phyloP scores from a whole-genome alignment of 2,888 invertebrate species.

The Petrolisthes manimaculis region DNA sequence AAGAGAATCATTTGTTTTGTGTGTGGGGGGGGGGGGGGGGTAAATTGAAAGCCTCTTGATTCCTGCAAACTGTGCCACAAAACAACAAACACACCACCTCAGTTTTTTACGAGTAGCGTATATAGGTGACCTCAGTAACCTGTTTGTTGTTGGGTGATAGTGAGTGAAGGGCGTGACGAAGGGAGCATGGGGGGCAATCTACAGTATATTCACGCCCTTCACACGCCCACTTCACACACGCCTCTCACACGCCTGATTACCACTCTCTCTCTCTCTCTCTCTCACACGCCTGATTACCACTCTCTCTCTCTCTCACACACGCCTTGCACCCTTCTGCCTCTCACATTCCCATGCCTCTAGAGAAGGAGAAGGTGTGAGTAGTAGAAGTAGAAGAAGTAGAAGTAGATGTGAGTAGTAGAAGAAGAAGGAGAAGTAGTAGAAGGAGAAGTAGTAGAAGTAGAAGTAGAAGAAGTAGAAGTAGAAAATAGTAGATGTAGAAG shows the following conservation, averaged over 20 bases:
- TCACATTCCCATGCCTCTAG: background rate
- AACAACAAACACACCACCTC: background rate
- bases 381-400: background rate
- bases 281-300: background rate
- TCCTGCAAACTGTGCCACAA: background rate
- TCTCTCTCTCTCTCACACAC: constrained; percentile 23
- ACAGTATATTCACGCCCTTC: too few species aligned
- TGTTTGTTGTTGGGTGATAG: too few species aligned
- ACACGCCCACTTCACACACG: too few species aligned
- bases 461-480: background rate
- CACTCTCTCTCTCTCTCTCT: constrained; percentile 14
- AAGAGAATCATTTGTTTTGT: too few species aligned
- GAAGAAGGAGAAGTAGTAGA: background rate
- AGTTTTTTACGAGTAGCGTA: too few species aligned
- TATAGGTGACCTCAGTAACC: too few species aligned
- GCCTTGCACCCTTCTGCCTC: background rate
- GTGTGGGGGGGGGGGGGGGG: too few species aligned
- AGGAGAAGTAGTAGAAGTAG: background rate
- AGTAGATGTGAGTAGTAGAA: background rate
- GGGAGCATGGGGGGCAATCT: too few species aligned
- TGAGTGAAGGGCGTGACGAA: too few species aligned
- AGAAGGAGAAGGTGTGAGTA: background rate
- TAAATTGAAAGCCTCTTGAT: too few species aligned
- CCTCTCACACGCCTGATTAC: too few species aligned
- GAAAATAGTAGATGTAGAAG: background rate